These are phyloP conservation scores for Lichenostomus cassidix DNA, from an alignment of 2,113 vertebrate species.

Conservation along the genomic window DNA sequence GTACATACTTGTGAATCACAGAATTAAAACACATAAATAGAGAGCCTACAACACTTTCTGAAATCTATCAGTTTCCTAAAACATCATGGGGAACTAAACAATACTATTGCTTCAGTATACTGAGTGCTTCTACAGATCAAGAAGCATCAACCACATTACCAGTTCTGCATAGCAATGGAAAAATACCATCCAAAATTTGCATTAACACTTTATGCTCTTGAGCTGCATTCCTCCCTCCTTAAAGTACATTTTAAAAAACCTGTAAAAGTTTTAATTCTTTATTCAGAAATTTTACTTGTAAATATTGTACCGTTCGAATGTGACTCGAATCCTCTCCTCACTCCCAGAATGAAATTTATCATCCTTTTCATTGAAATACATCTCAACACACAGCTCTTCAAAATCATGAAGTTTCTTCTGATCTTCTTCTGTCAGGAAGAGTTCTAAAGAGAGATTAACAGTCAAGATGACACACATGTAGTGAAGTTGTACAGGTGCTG, in stretches of 20 bases:
- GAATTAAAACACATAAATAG: not conserved
- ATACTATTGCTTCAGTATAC: not conserved
- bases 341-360: slow-evolving; percentile 96
- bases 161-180: not conserved
- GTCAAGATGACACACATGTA: not conserved
- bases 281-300: not conserved
- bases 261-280: not conserved
- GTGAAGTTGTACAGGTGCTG: not conserved
- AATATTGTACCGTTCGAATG: slow-evolving; percentile 88
- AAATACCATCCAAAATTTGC: not conserved
- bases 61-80: not conserved
- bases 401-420: slow-evolving; percentile 99
- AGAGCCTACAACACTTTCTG: not conserved
- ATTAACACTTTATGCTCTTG: not conserved
- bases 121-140: not conserved
- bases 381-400: slow-evolving; percentile 97
- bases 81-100: not conserved
- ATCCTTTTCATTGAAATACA: slow-evolving; percentile 97
- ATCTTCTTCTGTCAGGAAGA: slow-evolving; percentile 97
- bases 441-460: slow-evolving; percentile 74
- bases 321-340: slow-evolving; percentile 94
- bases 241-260: not conserved
- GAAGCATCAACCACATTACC: not conserved
- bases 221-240: not conserved
- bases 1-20: not conserved